Base-by-base conservation (phyloP, 2,113 vertebrate genomes). In the Alethe diademata region DNA sequence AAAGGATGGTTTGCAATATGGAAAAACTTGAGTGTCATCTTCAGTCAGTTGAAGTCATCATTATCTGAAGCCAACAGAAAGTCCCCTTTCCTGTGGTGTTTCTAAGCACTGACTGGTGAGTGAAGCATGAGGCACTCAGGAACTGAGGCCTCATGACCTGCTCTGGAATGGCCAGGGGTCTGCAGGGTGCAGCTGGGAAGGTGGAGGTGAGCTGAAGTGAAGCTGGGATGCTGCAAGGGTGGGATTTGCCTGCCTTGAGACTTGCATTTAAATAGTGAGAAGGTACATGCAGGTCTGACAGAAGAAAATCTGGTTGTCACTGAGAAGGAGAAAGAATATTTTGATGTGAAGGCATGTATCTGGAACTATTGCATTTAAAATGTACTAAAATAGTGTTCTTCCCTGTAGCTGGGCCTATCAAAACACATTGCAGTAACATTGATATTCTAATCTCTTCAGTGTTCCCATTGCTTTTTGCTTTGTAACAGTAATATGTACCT, bases 61-160 rank as follows among this genome's bases (percentile, higher is more conserved):
- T 92, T 92, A 85, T 62, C 86, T 91, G 92, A 78, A 85, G 53
- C 47, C 69, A 29, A 71, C 73, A 40, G 65, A 53, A 57, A 85
- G 82, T 88, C n/a, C 58, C 29, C 22, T 81, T 90, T 78, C 33
- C 66, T 90, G 57, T 4, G 9, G 31, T 72, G 93, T 98, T 97
- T 94, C 95, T 80, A 97, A 97, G 97, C 91, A 74, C 16, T 1
- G 8, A 8, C 43, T 47, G 25, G 54, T 12, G 38, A n/a, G 26
- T 70, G 69, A 84, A 72, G 19, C 9, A 42, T 54, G 80, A 78
- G 72, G 53, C 6, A 14, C 14, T 11, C 56, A 76, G 65, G 40
- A 36, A 1, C 31, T 54, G 61, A 54, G 31, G 19, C 61, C 19
- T 35, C 33, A 8, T 9, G 50, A 36, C 38, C 48, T 65, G 61